Evolutionary conservation across 2,797 vertebrate genomes (phyloP).

Genomic region (Xenopus petersii): DNA sequence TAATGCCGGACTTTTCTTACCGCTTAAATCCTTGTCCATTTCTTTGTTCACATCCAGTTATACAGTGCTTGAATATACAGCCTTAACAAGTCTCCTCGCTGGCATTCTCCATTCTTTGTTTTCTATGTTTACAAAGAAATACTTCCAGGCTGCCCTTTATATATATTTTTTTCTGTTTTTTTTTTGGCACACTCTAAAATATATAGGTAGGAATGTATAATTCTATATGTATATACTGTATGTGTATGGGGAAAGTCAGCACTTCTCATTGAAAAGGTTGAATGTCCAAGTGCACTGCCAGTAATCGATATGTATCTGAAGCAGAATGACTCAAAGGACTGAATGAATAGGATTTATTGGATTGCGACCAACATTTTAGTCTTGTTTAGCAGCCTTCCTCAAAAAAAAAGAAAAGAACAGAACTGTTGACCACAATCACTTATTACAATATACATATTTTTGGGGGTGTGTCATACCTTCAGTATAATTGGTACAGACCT

Average conservation of each 20-base stretch:
- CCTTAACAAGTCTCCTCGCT: conserved; percentile 77
- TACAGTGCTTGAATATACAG: conserved; percentile 95
- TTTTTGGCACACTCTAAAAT: conserved; percentile 32
- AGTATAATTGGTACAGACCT: conserved; percentile 25
- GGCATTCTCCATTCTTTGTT: conserved; percentile 18
- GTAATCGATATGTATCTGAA: too few species aligned
- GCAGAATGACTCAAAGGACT: not conserved
- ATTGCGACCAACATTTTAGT: not conserved
- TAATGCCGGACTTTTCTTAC: conserved; percentile 79
- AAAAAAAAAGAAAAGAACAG: not conserved
- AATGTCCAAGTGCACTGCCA: not conserved
- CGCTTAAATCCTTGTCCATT: conserved; percentile 68
- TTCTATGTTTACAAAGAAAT: conserved; percentile 29
- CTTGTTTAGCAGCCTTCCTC: not conserved
- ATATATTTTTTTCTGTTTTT: conserved; percentile 9
- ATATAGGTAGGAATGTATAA: conserved; percentile 16
- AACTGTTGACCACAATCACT: not conserved
- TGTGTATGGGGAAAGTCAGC: not conserved
- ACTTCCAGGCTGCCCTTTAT: conserved; percentile 41
- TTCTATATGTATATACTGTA: conserved; percentile 2
- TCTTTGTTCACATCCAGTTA: conserved; percentile 84
- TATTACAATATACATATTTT: not conserved
- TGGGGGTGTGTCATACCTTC: conserved; percentile 22
- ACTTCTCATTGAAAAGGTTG: not conserved
- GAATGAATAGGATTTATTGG: too few species aligned